Base-by-base conservation (phyloP, 2,888 invertebrate genomes). In the Agelastica alni region DNA sequence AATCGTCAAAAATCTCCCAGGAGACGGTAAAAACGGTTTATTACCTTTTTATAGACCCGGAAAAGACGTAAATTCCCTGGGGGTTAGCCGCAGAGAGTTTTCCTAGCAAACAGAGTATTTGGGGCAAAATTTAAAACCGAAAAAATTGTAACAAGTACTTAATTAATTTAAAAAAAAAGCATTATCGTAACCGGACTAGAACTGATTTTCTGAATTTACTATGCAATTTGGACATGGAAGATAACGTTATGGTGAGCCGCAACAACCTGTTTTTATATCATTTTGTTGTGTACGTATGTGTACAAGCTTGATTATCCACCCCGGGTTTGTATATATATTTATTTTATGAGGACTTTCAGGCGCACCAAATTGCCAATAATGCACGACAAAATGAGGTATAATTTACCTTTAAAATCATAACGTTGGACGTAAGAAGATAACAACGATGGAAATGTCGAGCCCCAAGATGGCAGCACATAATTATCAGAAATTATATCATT, bases 321-420 rank as follows among this genome's bases (percentile, higher is more conserved):
- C 12, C 18, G 2, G 17, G 12, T 7, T 6, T 18, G 20, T 12
- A 10, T 17, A 2, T 39, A 9, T 39, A 39, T 39, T 39, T 39
- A 39, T 20, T 13, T 39, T 39, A 39, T 39, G 12, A 20, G 20
- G 37, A 12, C 37, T 39, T 39, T 20, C 4, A 39, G 37, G 37
- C 37, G 12, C 37, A 12, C 37, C 37, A 10, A 39, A 39, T 39
- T 39, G 12, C 37, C 37, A 39, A 39, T 39, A 39, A 39, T 39
- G 7, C 20, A 20, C 20, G 12, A 4, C 18, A 39, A 39, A 39
- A 39, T 39, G 37, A 39, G 37, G 10, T 20, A 20, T 10, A 39
- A 39, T 39, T 39, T 39, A 39, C 7, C n/a, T n/a, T n/a, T n/a
- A n/a, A n/a, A n/a, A n/a, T n/a, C n/a, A n/a, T n/a, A n/a, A n/a